Conservation (phyloP, 2,797 vertebrate species). For the Siniperca scherzeri region DNA sequence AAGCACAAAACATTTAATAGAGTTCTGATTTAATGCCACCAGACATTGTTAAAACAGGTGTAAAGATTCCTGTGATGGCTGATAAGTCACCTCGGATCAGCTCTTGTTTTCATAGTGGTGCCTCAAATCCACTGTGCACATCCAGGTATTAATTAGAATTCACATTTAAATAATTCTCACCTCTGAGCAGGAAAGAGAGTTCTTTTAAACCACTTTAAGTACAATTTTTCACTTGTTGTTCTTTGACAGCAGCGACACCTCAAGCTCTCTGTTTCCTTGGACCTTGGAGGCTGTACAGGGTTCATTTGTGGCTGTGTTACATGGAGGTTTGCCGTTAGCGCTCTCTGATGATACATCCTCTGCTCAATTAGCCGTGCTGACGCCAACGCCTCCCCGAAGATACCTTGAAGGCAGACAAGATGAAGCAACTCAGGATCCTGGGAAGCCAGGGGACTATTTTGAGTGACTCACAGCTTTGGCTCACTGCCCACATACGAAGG, state of each 20-base stretch:
- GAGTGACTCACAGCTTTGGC: conserved; percentile 57
- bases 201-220: not conserved
- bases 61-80: not conserved
- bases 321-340: conserved; percentile 27
- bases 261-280: not conserved
- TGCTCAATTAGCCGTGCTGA: conserved; percentile 52
- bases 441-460: conserved; percentile 37
- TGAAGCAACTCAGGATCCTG: conserved; percentile 40
- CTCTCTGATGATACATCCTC: conserved; percentile 49
- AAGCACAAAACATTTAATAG: not conserved
- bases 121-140: not conserved
- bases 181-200: not conserved
- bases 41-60: not conserved
- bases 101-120: too few relatives aligned
- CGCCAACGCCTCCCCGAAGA: conserved; percentile 31
- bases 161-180: not conserved
- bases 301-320: conserved; percentile 34
- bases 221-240: not conserved
- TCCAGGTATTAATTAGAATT: not conserved
- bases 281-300: conserved; percentile 29
- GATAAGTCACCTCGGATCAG: not conserved
- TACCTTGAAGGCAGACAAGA: conserved; percentile 43
- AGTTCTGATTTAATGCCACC: not conserved
- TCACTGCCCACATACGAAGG: conserved; percentile 52
- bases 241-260: not conserved